Conservation (phyloP, 2,888 invertebrate species). For the Pristionchus exspectatus region DNA sequence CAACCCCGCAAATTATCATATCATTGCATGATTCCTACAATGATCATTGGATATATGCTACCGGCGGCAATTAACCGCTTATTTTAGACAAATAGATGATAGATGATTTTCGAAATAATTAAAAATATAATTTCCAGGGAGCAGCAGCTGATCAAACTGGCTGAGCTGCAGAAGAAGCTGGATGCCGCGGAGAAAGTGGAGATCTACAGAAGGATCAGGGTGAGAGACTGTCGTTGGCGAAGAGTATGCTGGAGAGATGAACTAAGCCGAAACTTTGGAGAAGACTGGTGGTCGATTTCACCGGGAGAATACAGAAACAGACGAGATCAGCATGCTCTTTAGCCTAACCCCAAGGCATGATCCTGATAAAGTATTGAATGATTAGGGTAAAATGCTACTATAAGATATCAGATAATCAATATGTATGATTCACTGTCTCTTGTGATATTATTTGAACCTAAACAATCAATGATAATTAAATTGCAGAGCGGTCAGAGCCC, state of each 20-base stretch:
- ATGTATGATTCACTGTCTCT: too few species aligned
- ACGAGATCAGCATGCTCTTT: too few species aligned
- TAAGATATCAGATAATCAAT: not conserved
- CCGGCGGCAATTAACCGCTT: not conserved
- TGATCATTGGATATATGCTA: too few species aligned
- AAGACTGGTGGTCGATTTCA: too few species aligned
- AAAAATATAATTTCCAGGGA: conserved; percentile 59
- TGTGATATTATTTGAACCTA: not conserved
- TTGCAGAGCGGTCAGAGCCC: conserved; percentile 64
- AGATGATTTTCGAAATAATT: not conserved
- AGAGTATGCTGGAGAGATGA: too few species aligned
- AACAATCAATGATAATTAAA: not conserved
- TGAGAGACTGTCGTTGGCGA: too few species aligned
- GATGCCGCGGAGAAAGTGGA: conserved; percentile 77
- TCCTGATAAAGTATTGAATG: too few species aligned
- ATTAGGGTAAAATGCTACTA: too few species aligned
- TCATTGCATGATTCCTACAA: not conserved
- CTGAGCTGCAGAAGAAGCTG: conserved; percentile 75
- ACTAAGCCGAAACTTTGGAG: too few species aligned
- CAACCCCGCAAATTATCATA: too few species aligned
- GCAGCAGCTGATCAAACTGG: conserved; percentile 72
- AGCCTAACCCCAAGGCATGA: too few species aligned
- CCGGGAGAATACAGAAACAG: too few species aligned
- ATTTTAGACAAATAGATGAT: not conserved
- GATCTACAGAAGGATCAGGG: conserved; percentile 66